Evolutionary conservation across 2,888 invertebrate genomes (phyloP).

Genomic region (Mesoligia furuncula): DNA sequence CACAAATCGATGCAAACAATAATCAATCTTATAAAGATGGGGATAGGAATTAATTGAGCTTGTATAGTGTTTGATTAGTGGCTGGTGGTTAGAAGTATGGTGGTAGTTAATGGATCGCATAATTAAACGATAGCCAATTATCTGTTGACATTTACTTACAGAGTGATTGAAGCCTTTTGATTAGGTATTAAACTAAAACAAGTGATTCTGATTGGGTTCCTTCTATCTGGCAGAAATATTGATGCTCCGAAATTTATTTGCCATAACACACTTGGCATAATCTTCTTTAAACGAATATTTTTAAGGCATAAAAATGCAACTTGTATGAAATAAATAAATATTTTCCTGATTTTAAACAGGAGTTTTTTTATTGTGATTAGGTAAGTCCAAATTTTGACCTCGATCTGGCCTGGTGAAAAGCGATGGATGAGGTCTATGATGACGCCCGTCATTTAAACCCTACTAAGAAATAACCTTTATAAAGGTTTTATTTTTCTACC

Average conservation of each 20-base stretch:
- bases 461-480: not conserved
- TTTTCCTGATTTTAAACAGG: too few relatives aligned
- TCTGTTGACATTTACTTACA: constrained; percentile 1
- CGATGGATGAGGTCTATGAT: too few relatives aligned
- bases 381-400: too few relatives aligned
- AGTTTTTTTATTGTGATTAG: too few relatives aligned
- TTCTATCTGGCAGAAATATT: too few relatives aligned
- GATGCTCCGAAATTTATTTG: too few relatives aligned
- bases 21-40: not conserved
- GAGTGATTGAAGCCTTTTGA: not conserved
- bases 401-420: too few relatives aligned
- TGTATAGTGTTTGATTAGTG: not conserved
- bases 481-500: not conserved
- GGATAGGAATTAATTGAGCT: constrained; percentile 5
- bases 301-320: too few relatives aligned
- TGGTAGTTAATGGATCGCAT: constrained; percentile 24
- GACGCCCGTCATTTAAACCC: not conserved
- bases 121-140: constrained; percentile 38
- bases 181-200: too few relatives aligned
- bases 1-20: constrained; percentile 16
- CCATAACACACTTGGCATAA: too few relatives aligned
- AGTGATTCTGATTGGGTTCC: not conserved
- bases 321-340: too few relatives aligned
- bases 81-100: not conserved
- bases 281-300: too few relatives aligned